phyloP scores from a whole-genome alignment of 2,113 vertebrate genomes.

The Paramormyrops kingsleyae region DNA sequence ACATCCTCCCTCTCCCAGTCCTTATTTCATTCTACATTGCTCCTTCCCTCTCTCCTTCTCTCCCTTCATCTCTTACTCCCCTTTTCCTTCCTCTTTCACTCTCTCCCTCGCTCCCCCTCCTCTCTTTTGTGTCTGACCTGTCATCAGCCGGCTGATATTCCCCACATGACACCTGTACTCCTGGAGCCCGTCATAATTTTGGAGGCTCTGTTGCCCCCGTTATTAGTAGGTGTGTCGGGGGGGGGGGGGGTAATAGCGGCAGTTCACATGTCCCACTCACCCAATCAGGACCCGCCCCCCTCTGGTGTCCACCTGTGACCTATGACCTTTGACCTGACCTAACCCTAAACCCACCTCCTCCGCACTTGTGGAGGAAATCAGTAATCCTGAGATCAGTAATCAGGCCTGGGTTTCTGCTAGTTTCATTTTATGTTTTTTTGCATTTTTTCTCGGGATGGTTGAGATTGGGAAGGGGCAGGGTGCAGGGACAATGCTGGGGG shows the following conservation, averaged over 20 bases:
- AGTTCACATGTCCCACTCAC: not conserved
- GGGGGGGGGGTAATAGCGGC: not conserved
- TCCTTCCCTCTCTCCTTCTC: not conserved
- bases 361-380: not conserved
- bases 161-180: not conserved
- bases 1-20: conserved; percentile 20
- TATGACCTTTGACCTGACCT: not conserved
- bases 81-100: conserved; percentile 13
- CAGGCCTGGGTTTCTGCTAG: not conserved
- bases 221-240: not conserved
- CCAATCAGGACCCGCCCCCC: not conserved
- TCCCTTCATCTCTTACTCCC: conserved; percentile 4
- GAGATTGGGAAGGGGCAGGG: not conserved
- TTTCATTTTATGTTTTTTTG: not conserved
- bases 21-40: not conserved
- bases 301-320: not conserved
- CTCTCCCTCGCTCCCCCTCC: too few species aligned
- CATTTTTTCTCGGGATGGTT: not conserved
- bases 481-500: not conserved
- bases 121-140: not conserved
- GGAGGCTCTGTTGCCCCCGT: not conserved
- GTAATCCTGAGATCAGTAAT: not conserved
- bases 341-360: not conserved
- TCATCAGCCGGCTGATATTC: not conserved
- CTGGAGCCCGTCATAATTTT: not conserved